Percentiles rank a stretch among this genome's conserved stretches.
Evolutionary conservation across 2,888 invertebrate genomes (phyloP).

Genomic region (Drosophila lutescens): DNA sequence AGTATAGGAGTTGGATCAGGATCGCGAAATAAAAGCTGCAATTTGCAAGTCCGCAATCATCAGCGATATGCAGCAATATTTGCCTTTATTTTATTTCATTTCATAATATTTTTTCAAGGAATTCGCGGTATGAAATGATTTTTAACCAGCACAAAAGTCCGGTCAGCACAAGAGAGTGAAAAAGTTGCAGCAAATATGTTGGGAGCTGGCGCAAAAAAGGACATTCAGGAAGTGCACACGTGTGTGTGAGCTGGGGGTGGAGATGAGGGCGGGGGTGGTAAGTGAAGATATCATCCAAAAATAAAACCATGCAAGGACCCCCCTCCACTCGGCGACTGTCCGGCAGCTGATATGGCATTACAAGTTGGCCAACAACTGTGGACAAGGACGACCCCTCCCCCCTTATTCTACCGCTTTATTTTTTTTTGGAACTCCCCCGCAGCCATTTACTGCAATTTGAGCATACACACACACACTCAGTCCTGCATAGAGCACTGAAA

Average conservation of each 20-base stretch:
- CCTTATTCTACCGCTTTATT: neutral
- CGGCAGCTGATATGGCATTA: slow-evolving; percentile 72
- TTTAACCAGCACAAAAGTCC: slow-evolving; percentile 33
- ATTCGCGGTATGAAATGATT: slow-evolving; percentile 24
- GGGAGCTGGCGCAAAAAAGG: slow-evolving; percentile 21
- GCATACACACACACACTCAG: slow-evolving; percentile 18
- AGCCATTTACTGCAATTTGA: slow-evolving; percentile 69
- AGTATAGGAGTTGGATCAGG: slow-evolving; percentile 19
- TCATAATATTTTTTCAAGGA: slow-evolving; percentile 18
- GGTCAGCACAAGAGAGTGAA: slow-evolving; percentile 2
- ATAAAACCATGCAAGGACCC: slow-evolving; percentile 33
- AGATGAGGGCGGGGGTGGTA: neutral
- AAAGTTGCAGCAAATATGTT: slow-evolving; percentile 38
- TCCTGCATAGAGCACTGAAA: slow-evolving; percentile 14
- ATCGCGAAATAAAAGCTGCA: slow-evolving; percentile 48
- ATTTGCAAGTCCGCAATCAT: slow-evolving; percentile 49
- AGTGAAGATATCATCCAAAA: slow-evolving; percentile 44
- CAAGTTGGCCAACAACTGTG: slow-evolving; percentile 70
- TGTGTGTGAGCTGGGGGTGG: slow-evolving; percentile 10
- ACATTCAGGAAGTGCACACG: slow-evolving; percentile 40
- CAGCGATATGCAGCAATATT: neutral
- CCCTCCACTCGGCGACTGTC: slow-evolving; percentile 46
- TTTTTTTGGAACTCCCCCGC: slow-evolving; percentile 35
- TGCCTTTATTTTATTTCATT: slow-evolving; percentile 4
- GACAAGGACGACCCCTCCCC: slow-evolving; percentile 56